A percentile compares a stretch with the other conserved stretches of the same genome.
phyloP scores from a whole-genome alignment of 2,113 vertebrate genomes.

The Psittacula cyanocephala region DNA sequence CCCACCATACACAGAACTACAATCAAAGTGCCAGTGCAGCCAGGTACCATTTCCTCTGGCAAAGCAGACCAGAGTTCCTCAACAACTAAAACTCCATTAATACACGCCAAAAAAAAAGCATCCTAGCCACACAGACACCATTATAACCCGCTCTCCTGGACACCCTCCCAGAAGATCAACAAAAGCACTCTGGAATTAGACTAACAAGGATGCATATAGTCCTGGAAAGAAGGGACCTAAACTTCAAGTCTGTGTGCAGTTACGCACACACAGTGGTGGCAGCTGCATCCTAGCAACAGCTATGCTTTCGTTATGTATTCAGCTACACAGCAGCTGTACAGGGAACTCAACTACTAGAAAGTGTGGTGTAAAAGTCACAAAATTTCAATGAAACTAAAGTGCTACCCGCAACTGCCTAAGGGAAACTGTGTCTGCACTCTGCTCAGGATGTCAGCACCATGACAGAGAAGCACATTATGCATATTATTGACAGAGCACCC shows the following conservation, averaged over 20 bases:
- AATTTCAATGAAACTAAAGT: background rate
- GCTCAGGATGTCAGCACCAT: fast-evolving
- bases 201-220: background rate
- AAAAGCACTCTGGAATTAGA: background rate
- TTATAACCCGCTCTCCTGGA: background rate
- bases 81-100: background rate
- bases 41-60: background rate
- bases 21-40: background rate
- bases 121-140: background rate
- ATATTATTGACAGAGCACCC: background rate
- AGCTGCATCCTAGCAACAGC: background rate
- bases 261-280: background rate
- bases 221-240: background rate
- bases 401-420: background rate
- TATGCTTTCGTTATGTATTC: fast-evolving
- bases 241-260: background rate
- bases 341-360: background rate
- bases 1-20: background rate
- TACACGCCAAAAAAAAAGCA: background rate
- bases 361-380: background rate
- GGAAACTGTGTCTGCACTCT: background rate
- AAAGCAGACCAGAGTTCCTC: background rate
- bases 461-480: background rate
- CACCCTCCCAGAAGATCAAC: background rate
- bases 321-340: background rate